Percentiles rank a stretch among this genome's conserved stretches.
These are phyloP conservation scores for Odontamblyopus lacepedii DNA, from an alignment of 2,797 vertebrate genomes.

Conservation along the genomic window DNA sequence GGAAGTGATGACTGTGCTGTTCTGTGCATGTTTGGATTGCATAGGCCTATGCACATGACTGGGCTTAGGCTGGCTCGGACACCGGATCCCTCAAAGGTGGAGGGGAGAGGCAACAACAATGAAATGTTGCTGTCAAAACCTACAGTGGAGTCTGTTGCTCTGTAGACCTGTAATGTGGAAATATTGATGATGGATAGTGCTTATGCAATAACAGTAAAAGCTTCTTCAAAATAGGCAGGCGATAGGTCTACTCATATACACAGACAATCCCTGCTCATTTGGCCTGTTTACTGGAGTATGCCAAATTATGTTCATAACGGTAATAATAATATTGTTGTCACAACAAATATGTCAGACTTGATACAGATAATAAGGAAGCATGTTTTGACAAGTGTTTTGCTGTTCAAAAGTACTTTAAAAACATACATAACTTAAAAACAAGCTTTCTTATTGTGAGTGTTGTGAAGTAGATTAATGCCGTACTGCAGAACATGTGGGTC, in stretches of 20 bases:
- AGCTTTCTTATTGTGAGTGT: too few relatives aligned
- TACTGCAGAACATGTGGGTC: too few relatives aligned
- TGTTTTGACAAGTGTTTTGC: too few relatives aligned
- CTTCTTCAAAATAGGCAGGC: too few relatives aligned
- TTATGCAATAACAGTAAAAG: neutral
- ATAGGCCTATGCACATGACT: constrained; percentile 48
- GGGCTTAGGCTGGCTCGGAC: constrained; percentile 39
- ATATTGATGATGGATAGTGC: neutral
- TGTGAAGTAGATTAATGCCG: too few relatives aligned
- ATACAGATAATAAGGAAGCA: neutral
- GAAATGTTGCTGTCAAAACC: constrained; percentile 24
- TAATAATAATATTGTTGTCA: neutral
- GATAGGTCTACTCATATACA: too few relatives aligned
- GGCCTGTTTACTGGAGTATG: neutral
- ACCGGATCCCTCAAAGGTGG: constrained; percentile 40
- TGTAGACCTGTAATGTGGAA: neutral
- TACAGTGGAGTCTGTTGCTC: neutral
- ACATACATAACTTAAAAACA: too few relatives aligned
- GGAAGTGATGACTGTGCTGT: constrained; percentile 65
- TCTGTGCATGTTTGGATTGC: constrained; percentile 55
- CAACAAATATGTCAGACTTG: neutral
- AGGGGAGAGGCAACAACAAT: constrained; percentile 23
- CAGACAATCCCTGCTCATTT: neutral
- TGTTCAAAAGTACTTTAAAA: too few relatives aligned
- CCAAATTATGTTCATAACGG: neutral